phyloP scores from a whole-genome alignment of 2,888 invertebrate genomes.

The Tolmerus cingulatus region DNA sequence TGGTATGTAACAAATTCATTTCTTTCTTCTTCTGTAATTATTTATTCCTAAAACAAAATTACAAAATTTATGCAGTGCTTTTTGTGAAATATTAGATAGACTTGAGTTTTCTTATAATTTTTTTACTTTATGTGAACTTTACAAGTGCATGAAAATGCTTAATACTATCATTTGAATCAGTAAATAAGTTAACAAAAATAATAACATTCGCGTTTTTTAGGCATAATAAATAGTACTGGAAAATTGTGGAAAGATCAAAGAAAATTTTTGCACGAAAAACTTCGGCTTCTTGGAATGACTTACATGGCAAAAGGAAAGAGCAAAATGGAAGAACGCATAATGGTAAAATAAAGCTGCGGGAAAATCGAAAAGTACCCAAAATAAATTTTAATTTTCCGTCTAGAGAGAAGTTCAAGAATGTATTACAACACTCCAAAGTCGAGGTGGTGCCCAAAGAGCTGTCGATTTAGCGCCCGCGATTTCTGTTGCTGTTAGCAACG shows the following conservation, averaged over 20 bases:
- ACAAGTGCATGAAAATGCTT: too few relatives aligned
- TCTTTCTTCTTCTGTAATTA: background rate
- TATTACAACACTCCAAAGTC: slow-evolving; percentile 70
- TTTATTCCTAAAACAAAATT: background rate
- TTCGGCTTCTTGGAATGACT: slow-evolving; percentile 88
- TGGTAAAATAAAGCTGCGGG: slow-evolving; percentile 67
- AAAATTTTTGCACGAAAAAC: slow-evolving; percentile 83
- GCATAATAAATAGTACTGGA: slow-evolving; percentile 89
- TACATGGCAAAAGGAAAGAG: slow-evolving; percentile 81
- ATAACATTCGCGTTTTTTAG: slow-evolving; percentile 64
- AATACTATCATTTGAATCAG: too few relatives aligned
- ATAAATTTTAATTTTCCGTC: background rate
- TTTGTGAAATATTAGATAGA: background rate
- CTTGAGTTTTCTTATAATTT: background rate
- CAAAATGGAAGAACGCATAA: slow-evolving; percentile 84
- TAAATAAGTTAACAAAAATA: too few relatives aligned
- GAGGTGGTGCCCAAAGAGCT: slow-evolving; percentile 69
- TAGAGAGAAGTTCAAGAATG: slow-evolving; percentile 81
- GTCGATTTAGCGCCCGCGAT: slow-evolving; percentile 79
- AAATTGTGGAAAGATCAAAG: slow-evolving; percentile 90
- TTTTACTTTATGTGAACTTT: background rate
- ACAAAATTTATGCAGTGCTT: slow-evolving; percentile 38
- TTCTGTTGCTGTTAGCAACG: slow-evolving; percentile 85
- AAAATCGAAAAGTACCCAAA: background rate
- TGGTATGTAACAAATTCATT: slow-evolving; percentile 72